A percentile compares a stretch with the other conserved stretches of the same genome.
phyloP scores from a whole-genome alignment of 2,113 vertebrate species.

The Catharus bicknelli region DNA sequence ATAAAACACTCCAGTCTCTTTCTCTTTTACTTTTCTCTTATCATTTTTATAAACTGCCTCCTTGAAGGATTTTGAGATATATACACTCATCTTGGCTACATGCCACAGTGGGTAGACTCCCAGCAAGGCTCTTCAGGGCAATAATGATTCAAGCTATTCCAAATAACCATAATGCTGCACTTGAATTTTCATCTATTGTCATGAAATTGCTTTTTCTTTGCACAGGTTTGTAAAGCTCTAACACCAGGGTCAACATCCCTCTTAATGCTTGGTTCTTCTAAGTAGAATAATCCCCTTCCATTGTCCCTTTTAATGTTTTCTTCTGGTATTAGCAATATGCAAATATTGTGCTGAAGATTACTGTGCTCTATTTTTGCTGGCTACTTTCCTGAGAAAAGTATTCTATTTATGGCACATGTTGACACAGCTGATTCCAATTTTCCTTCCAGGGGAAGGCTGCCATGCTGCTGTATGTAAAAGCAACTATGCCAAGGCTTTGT shows the following conservation, averaged over 20 bases:
- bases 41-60: not conserved
- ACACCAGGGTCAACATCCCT: not conserved
- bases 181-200: not conserved
- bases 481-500: constrained; percentile 14
- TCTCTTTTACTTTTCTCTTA: not conserved
- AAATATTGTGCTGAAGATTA: constrained; percentile 7
- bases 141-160: not conserved
- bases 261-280: not conserved
- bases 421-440: constrained; percentile 52
- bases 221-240: not conserved
- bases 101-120: not conserved
- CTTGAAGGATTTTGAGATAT: not conserved
- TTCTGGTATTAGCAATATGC: not conserved
- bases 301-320: not conserved
- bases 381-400: constrained; percentile 26
- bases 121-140: not conserved
- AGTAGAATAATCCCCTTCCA: not conserved
- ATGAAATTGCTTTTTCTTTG: not conserved
- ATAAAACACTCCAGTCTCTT: not conserved
- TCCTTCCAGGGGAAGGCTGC: constrained; percentile 16
- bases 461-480: not conserved
- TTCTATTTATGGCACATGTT: constrained; percentile 42
- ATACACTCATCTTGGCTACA: not conserved
- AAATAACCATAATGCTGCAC: not conserved
- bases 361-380: constrained; percentile 20